Conservation (phyloP, 2,113 vertebrate genomes). For the Poeciliopsis occidentalis region DNA sequence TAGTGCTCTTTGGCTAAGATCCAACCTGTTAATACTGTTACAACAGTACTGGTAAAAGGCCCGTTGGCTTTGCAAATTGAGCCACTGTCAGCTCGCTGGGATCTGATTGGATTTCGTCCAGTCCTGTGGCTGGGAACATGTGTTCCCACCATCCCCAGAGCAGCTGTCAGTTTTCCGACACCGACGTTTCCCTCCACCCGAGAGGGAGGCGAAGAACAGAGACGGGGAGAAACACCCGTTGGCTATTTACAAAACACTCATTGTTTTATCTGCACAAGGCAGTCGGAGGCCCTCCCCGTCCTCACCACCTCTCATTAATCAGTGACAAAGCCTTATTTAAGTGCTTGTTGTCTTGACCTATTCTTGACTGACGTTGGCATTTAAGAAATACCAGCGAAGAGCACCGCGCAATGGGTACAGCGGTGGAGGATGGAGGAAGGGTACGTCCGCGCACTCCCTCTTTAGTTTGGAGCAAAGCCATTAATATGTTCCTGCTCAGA, state of each 20-base stretch:
- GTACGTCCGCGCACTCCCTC: constrained; percentile 29
- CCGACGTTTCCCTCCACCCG: constrained; percentile 48
- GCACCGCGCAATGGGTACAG: constrained; percentile 38
- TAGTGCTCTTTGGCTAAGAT: constrained; percentile 71
- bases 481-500: constrained; percentile 69
- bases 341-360: constrained; percentile 80
- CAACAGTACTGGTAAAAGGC: constrained; percentile 77
- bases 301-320: constrained; percentile 78
- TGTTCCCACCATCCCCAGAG: constrained; percentile 77
- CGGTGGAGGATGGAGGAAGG: constrained; percentile 33
- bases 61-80: constrained; percentile 78
- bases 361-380: constrained; percentile 79
- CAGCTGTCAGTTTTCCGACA: constrained; percentile 72
- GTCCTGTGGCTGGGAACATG: constrained; percentile 77
- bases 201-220: constrained; percentile 19
- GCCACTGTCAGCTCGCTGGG: constrained; percentile 71
- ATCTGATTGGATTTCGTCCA: constrained; percentile 77
- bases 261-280: constrained; percentile 74
- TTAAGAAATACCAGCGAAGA: constrained; percentile 79
- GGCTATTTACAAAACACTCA: constrained; percentile 79
- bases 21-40: constrained; percentile 79
- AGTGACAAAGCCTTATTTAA: constrained; percentile 79
- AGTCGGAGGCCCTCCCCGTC: constrained; percentile 67
- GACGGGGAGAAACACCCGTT: constrained; percentile 55
- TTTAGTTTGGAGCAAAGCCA: constrained; percentile 56